phyloP scores from a whole-genome alignment of 1,140 invertebrate species.

The Drosophila ambigua region DNA sequence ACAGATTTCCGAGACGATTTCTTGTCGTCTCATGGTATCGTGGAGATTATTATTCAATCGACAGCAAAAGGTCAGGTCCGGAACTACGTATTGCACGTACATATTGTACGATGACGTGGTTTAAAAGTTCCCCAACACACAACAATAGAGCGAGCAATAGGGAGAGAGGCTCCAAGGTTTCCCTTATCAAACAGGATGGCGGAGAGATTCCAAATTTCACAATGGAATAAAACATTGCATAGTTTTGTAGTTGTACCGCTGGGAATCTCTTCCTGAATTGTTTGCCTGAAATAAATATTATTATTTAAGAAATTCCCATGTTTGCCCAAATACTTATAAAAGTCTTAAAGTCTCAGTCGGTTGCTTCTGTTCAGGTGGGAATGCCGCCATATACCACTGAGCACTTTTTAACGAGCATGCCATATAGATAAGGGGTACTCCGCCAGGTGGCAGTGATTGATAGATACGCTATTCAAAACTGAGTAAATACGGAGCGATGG shows the following conservation, averaged over 20 bases:
- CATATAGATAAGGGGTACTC: conserved; percentile 14
- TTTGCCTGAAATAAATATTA: too few species aligned
- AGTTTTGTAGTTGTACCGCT: too few species aligned
- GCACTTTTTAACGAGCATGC: too few species aligned
- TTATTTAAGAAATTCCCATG: too few species aligned
- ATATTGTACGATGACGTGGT: conserved; percentile 14
- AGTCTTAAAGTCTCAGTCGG: too few species aligned
- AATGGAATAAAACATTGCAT: too few species aligned
- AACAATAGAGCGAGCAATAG: background rate
- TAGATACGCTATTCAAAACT: conserved; percentile 23
- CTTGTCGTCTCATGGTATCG: conserved; percentile 23
- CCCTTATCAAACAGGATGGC: conserved; percentile 4
- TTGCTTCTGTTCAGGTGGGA: background rate
- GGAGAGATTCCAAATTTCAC: too few species aligned
- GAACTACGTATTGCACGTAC: background rate
- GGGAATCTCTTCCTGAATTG: too few species aligned
- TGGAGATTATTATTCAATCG: conserved; percentile 28
- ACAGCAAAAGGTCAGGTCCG: conserved; percentile 21
- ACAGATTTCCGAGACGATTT: conserved; percentile 9
- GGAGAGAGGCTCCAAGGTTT: conserved; percentile 12
- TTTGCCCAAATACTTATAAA: too few species aligned
- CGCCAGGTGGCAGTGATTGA: conserved; percentile 28
- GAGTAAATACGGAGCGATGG: background rate
- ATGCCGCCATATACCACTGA: too few species aligned
- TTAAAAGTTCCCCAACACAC: too few species aligned